phyloP scores from a whole-genome alignment of 2,113 vertebrate genomes.

The Oreamnos americanus region DNA sequence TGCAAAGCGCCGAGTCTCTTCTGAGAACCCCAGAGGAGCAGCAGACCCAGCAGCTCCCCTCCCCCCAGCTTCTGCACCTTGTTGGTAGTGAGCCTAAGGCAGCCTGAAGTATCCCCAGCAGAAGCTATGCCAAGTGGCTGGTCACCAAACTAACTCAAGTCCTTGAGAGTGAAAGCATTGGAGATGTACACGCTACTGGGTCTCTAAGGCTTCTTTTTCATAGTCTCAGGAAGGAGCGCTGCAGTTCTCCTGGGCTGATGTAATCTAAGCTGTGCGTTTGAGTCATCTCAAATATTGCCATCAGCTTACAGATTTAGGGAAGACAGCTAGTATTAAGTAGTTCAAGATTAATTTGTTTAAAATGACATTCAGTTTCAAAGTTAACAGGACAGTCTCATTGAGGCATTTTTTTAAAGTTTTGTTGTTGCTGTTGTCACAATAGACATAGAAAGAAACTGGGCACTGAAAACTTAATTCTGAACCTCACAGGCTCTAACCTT shows the following conservation, averaged over 20 bases:
- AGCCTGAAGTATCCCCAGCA: neutral
- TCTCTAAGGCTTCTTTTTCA: neutral
- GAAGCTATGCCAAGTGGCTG: neutral
- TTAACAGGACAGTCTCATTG: neutral
- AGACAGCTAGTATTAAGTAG: neutral
- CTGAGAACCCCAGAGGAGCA: rapidly evolving
- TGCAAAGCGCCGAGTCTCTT: neutral
- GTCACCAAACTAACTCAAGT: neutral
- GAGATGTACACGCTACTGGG: neutral
- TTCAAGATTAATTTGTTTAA: neutral
- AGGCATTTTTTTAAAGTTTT: neutral
- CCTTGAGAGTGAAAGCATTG: neutral
- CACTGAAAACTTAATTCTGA: neutral
- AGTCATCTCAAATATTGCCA: neutral
- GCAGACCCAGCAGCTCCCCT: neutral
- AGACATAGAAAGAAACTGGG: neutral
- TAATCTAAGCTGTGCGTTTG: neutral
- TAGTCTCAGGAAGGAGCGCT: neutral
- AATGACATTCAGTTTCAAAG: neutral
- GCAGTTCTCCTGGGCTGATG: neutral
- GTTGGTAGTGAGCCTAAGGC: neutral
- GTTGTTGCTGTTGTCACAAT: neutral
- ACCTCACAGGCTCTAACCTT: neutral
- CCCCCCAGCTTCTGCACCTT: neutral
- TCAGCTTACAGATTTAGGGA: neutral